Base-by-base conservation (phyloP, 2,797 vertebrate genomes). In the Gallinago solitaria region DNA sequence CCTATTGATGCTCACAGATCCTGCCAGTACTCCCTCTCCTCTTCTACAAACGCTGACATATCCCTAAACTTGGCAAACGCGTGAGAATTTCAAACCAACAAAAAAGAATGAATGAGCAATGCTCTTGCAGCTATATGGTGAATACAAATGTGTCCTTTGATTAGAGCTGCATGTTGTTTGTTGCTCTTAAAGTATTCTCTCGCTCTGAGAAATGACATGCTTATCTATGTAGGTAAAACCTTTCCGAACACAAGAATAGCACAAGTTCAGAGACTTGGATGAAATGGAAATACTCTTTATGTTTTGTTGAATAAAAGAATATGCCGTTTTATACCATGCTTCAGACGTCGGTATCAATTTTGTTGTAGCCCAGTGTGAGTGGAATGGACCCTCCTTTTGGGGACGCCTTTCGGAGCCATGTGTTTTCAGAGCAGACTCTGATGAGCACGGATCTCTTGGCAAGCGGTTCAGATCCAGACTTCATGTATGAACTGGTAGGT, bases 371-470 rank as follows among this genome's bases (percentile, higher is more conserved):
- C 97, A 99, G 99, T 97, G 98, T 99, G 97, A 99, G 98, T 98
- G 99, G 99, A 98, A 99, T 99, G 99, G 99, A 99, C 96, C 99
- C 99, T 98, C 99, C 99, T 98, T 99, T 99, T 98, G 99, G 98
- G 98, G 99, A 99, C 85, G 99, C 99, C 97, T 99, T 99, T 99
- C 99, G 99, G 97, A 99, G 99, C 98, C 99, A 99, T 98, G 98
- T 98, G 50, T 99, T 99, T 98, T 99, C 99, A 96, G 99, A 99
- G 98, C 99, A 99, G 98, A 99, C 99, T 92, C 98, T 99, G 98
- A 99, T 99, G 98, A 99, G 99, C 98, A 99, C 99, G 41, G 99
- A 99, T 96, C 98, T 99, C 96, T 98, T 99, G 96, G 98, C 99
- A 60, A 99, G 98, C 98, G 99, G 98, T 98, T 99, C 99, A 67